These are phyloP conservation scores for Marisa cornuarietis DNA, from an alignment of 1,140 invertebrate genomes.

Conservation along the genomic window DNA sequence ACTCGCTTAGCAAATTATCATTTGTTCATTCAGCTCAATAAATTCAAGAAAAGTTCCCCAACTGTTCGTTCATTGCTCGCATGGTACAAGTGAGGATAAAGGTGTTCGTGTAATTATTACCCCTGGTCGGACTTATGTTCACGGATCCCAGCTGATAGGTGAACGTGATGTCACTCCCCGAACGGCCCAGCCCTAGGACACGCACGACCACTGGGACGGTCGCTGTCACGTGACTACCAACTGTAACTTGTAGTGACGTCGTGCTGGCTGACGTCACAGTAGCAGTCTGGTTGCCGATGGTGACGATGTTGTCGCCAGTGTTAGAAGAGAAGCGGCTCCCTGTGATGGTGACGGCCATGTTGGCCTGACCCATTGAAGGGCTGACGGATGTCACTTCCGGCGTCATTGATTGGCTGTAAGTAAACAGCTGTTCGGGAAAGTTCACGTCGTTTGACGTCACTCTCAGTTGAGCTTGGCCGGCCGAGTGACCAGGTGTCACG, in stretches of 20 bases:
- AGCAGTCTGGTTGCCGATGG: constrained; percentile 36
- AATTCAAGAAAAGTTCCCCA: too few species aligned
- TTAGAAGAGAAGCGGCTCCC: constrained; percentile 36
- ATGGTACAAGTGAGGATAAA: background rate
- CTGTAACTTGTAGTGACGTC: constrained; percentile 38
- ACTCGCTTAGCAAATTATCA: too few species aligned
- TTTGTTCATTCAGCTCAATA: too few species aligned
- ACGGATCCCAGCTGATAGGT: constrained; percentile 39
- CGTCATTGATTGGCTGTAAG: constrained; percentile 32
- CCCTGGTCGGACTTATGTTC: constrained; percentile 36
- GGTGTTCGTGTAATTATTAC: constrained; percentile 26
- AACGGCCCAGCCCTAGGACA: constrained; percentile 34
- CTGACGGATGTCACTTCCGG: constrained; percentile 36
- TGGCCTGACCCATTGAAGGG: constrained; percentile 26
- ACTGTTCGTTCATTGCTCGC: too few species aligned
- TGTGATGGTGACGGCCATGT: constrained; percentile 31
- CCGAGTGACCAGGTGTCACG: constrained; percentile 32
- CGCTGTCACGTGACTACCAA: constrained; percentile 41
- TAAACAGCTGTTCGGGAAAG: constrained; percentile 23
- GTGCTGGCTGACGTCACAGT: constrained; percentile 26
- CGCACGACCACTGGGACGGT: constrained; percentile 35
- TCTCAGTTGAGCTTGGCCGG: constrained; percentile 23
- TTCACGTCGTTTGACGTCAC: constrained; percentile 37
- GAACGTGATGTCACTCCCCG: constrained; percentile 37
- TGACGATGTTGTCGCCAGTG: constrained; percentile 29